Evolutionary conservation across 1,140 invertebrate species (phyloP).

Genomic region (Leptestheria dahalacensis): DNA sequence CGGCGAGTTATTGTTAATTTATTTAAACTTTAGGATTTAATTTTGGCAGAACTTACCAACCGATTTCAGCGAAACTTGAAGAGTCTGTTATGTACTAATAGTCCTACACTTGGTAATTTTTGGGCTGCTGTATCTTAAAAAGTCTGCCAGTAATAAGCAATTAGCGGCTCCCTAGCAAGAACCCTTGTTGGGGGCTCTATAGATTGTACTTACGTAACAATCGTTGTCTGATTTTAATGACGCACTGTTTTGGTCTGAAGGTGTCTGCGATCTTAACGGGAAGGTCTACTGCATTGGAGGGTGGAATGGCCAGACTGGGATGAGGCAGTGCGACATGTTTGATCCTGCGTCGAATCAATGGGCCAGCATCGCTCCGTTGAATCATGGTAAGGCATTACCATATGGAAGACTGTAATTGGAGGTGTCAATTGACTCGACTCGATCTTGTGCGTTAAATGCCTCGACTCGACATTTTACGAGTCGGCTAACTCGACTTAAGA

Average conservation of each 20-base stretch:
- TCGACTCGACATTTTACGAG: too few relatives aligned
- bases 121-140: too few relatives aligned
- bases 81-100: too few relatives aligned
- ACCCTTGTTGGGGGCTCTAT: slow-evolving; percentile 46
- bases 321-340: slow-evolving; percentile 58
- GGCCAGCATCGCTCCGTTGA: slow-evolving; percentile 46
- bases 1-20: too few relatives aligned
- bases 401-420: too few relatives aligned
- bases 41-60: too few relatives aligned
- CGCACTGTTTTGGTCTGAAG: slow-evolving; percentile 27
- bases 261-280: slow-evolving; percentile 50
- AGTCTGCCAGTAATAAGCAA: too few relatives aligned
- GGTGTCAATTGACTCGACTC: too few relatives aligned
- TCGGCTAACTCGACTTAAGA: not conserved
- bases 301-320: slow-evolving; percentile 55
- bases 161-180: too few relatives aligned
- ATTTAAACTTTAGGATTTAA: too few relatives aligned
- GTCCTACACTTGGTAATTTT: too few relatives aligned
- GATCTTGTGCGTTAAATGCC: not conserved
- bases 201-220: slow-evolving; percentile 37
- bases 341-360: slow-evolving; percentile 43
- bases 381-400: slow-evolving; percentile 34
- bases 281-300: slow-evolving; percentile 65
- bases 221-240: not conserved
- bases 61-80: too few relatives aligned